Evolutionary conservation across 2,113 vertebrate species (phyloP).

Genomic region (Mirza zaza): DNA sequence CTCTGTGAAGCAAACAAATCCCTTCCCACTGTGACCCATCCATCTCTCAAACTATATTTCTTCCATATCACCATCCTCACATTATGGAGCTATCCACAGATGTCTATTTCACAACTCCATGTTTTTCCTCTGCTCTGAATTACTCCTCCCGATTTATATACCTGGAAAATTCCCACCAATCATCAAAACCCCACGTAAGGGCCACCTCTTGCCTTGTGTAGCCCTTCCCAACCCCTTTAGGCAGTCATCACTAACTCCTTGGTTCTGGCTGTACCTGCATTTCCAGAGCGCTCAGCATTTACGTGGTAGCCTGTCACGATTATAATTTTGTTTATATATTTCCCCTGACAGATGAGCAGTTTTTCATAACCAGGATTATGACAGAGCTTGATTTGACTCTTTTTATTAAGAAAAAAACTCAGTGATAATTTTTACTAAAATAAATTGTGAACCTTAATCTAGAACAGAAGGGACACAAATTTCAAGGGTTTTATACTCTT

Average conservation of each 20-base stretch:
- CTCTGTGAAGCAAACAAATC: not conserved
- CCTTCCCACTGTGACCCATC: not conserved
- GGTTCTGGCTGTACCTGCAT: not conserved
- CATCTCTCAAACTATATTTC: not conserved
- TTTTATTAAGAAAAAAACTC: conserved; percentile 6
- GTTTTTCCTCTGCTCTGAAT: not conserved
- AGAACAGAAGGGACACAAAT: not conserved
- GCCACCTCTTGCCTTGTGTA: not conserved
- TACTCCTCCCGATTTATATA: not conserved
- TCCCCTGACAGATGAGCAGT: not conserved
- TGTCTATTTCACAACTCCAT: not conserved
- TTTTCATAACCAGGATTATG: not conserved
- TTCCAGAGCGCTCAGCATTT: not conserved
- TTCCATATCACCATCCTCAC: not conserved
- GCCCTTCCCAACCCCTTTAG: not conserved
- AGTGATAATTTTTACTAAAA: not conserved
- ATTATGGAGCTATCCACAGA: not conserved
- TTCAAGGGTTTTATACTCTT: not conserved
- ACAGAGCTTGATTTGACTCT: not conserved
- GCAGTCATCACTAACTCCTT: not conserved
- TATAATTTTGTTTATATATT: not conserved
- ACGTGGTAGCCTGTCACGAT: not conserved
- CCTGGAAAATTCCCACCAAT: not conserved
- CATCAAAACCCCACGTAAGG: not conserved
- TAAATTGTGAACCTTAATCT: not conserved